Base-by-base conservation (phyloP, 2,797 vertebrate species). In the Enteromius viviparus region DNA sequence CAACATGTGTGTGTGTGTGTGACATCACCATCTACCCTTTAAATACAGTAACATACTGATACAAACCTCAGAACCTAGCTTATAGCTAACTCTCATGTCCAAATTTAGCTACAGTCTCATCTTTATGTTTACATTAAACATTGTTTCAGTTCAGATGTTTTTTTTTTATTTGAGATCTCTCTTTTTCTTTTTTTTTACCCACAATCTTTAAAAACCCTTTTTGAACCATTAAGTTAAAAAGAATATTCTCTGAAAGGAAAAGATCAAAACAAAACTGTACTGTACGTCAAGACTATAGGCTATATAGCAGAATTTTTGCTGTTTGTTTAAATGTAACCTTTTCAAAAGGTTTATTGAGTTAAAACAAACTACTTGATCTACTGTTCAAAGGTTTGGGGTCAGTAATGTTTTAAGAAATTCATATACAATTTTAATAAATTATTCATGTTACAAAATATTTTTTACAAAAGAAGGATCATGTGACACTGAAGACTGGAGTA, bases 1-100 rank as follows among this genome's bases (percentile, higher is more conserved):
- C n/a, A n/a, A n/a, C n/a, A n/a, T n/a, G 80, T 69, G 81, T 76
- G 26, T 64, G 76, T 11, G 80, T 69, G 81, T 76, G 26, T 74
- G 66, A 82, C 62, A 55, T 45, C 64, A 71, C 64, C 68, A 26
- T 58, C 17, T 42, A 51, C 29, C 10, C 37, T 60, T 37, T 77
- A 70, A 62, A 65, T 14, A 82, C 21, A 6, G 14, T 37, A 11
- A 64, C 76, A 68, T 53, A 15, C 8, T 66, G 77, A 68, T 17
- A 68, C 29, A 78, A 70, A 47, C 37, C 12, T 62, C 23, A 64
- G 23, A 62, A 72, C 23, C 29, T 15, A 21, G 34, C 17, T 19
- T 47, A 19, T 5, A 29, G 37, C n/a, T 60, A 49, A 71, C 47
- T 68, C 29, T 19, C 65, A 47, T 60, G 34, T 75, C 68, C 84